Evolutionary conservation across 2,888 invertebrate genomes (phyloP), one percentile per base, ranked within the genome.

Genomic region (Schizotus pectinicornis): DNA sequence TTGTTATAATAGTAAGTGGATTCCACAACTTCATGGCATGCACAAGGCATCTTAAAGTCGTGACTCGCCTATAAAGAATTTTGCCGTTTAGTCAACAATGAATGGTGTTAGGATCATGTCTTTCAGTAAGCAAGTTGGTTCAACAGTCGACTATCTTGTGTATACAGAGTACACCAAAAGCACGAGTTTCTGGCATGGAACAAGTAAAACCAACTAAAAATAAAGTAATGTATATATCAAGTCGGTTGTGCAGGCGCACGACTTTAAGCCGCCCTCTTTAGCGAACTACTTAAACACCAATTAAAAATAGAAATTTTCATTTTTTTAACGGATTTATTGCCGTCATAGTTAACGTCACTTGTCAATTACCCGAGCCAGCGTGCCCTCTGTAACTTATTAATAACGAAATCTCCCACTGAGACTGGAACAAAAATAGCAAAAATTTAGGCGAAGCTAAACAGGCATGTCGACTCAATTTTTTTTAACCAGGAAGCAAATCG

Each of bases 1-100:
- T 75, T 80, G 77, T 80, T 71, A 79, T 80, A 70, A 80, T 79
- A 73, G 80, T 80, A 80, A 80, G 80, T 80, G 73, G 65, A 68
- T 67, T 72, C 69, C 73, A 73, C 74, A 34, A 14, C 8, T 14
- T 32, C 50, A 56, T 22, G 36, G 36, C 36, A 36, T 36, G 36
- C 9, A 36, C 9, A 6, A 11, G 11, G 36, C 9, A 36, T 11
- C 11, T 11, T 11, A 11, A 22, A 22, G 22, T 22, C 22, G 22
- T 22, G 22, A 22, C 5, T 22, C 22, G 22, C 5, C 22, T 22
- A 22, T 22, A 22, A 22, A 22, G 22, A 22, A 22, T 22, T 22
- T 22, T 2, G 22, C 5, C 3, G 5, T 22, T 22, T 22, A 2
- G 5, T 22, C 22, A 22, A 22, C 22, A 22, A 22, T 22, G 5